These are phyloP conservation scores for Macrocentrus cingulum DNA, from an alignment of 1,140 invertebrate species.

Conservation along the genomic window DNA sequence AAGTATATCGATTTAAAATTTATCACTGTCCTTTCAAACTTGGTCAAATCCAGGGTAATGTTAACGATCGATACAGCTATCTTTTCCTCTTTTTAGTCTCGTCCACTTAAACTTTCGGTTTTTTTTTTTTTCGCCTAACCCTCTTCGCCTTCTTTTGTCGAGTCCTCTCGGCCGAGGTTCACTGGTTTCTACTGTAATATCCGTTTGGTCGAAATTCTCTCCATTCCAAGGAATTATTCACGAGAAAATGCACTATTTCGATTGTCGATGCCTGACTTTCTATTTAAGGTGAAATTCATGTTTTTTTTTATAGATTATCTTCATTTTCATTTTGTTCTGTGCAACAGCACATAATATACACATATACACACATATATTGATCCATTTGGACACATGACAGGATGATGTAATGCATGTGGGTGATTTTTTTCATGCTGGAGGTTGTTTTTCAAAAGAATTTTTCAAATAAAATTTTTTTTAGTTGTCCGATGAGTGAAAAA, in stretches of 20 bases:
- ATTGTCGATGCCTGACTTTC: conserved; percentile 60
- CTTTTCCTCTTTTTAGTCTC: neutral
- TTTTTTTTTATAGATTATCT: conserved; percentile 1
- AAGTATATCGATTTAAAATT: conserved; percentile 12
- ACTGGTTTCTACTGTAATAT: conserved; percentile 1
- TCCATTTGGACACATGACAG: too few relatives aligned
- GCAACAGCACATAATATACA: too few relatives aligned
- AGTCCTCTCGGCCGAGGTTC: neutral
- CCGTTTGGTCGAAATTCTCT: conserved; percentile 10
- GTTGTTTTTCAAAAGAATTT: too few relatives aligned
- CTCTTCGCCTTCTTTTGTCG: conserved; percentile 20
- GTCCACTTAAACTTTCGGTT: neutral
- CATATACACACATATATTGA: too few relatives aligned
- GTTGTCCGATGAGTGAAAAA: too few relatives aligned
- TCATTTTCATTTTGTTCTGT: neutral
- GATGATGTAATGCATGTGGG: too few relatives aligned
- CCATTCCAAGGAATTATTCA: conserved; percentile 4
- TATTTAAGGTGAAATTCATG: conserved; percentile 34
- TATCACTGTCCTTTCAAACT: conserved; percentile 15
- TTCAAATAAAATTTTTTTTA: too few relatives aligned
- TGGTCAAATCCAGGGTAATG: conserved; percentile 12
- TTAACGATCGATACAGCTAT: conserved; percentile 12
- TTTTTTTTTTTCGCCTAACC: neutral
- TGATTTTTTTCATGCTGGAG: too few relatives aligned
- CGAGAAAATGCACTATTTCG: conserved; percentile 46